Conservation (phyloP, 2,113 vertebrate species). For the Kryptolebias marmoratus region DNA sequence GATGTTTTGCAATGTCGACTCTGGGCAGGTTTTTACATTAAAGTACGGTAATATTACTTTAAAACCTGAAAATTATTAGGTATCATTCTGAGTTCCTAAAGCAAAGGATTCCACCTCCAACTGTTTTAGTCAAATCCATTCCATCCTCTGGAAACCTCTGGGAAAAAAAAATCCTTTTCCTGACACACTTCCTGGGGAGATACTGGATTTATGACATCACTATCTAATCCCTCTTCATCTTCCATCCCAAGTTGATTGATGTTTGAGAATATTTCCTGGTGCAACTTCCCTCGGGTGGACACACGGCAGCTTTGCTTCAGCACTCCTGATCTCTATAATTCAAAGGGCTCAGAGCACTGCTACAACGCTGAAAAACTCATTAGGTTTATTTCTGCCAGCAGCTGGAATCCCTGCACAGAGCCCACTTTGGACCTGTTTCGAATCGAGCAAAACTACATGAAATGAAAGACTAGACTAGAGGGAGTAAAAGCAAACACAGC, state of each 20-base stretch:
- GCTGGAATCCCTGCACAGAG: slow-evolving; percentile 62
- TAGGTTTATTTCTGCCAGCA: slow-evolving; percentile 80
- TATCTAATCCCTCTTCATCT: slow-evolving; percentile 66
- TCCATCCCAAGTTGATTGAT: slow-evolving; percentile 51
- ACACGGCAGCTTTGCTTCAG: slow-evolving; percentile 47
- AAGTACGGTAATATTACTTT: slow-evolving; percentile 36
- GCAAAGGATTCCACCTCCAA: slow-evolving; percentile 58
- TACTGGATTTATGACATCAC: slow-evolving; percentile 72
- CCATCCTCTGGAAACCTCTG: slow-evolving; percentile 59
- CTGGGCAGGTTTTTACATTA: slow-evolving; percentile 55
- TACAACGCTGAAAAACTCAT: slow-evolving; percentile 76
- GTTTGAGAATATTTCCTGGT: slow-evolving; percentile 62
- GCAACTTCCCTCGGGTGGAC: slow-evolving; percentile 59
- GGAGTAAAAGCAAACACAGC: slow-evolving; percentile 52
- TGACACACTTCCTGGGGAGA: slow-evolving; percentile 66
- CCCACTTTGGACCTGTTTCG: slow-evolving; percentile 59
- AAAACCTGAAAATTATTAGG: slow-evolving; percentile 61
- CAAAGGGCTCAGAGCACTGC: slow-evolving; percentile 62
- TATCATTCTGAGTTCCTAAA: slow-evolving; percentile 50
- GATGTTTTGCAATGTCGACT: slow-evolving; percentile 59
- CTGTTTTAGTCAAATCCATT: slow-evolving; percentile 59
- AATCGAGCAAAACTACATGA: slow-evolving; percentile 70
- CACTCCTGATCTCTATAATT: slow-evolving; percentile 68
- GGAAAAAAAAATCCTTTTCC: slow-evolving; percentile 52
- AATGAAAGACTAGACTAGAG: slow-evolving; percentile 54